Evolutionary conservation across 2,113 vertebrate species (phyloP).

Genomic region (Tragelaphus strepsiceros): DNA sequence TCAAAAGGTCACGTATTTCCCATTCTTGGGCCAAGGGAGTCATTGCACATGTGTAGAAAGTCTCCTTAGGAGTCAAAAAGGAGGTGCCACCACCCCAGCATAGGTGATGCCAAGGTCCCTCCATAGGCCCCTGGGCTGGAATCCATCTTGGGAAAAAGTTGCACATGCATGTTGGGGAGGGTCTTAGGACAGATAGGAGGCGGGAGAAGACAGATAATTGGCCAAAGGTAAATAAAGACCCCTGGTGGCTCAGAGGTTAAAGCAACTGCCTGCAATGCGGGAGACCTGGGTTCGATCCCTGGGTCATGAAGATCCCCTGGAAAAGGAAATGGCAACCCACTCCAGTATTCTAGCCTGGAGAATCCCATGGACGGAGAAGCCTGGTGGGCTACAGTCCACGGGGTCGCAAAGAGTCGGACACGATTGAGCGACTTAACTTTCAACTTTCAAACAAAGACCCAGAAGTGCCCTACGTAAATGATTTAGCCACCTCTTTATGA

Average conservation of each 20-base stretch:
- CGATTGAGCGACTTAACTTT: no score
- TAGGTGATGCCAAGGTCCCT: background rate
- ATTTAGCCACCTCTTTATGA: background rate
- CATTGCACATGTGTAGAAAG: background rate
- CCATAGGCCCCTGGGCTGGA: background rate
- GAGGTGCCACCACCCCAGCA: background rate
- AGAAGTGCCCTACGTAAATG: background rate
- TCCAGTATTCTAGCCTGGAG: no score
- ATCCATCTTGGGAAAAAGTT: background rate
- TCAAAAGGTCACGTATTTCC: background rate
- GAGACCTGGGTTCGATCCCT: no score
- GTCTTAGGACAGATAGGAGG: background rate
- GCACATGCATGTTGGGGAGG: background rate
- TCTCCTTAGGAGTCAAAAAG: background rate
- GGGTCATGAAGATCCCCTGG: no score
- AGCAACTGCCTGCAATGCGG: no score
- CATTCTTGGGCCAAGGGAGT: background rate
- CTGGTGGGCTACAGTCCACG: no score
- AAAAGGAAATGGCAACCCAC: no score
- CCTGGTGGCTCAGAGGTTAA: background rate
- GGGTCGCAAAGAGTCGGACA: no score
- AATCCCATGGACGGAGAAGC: no score
- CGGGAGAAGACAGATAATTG: background rate
- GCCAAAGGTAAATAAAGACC: background rate
- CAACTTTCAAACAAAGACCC: background rate